Conservation (phyloP, 2,113 vertebrate genomes). For the Gadus chalcogrammus region DNA sequence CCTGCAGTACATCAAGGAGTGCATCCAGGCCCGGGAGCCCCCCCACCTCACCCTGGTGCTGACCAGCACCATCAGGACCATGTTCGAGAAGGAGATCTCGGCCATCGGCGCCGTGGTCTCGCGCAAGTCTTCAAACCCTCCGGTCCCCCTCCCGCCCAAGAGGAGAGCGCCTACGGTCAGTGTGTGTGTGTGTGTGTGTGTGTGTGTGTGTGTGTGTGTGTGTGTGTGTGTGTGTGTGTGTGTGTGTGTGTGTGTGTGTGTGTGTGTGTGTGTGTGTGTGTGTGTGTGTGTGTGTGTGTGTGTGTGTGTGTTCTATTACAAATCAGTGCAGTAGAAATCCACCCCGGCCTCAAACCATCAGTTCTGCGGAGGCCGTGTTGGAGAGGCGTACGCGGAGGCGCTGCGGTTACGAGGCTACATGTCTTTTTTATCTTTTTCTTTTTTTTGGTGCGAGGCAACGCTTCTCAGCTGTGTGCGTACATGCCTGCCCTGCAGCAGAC, state of each 20-base stretch:
- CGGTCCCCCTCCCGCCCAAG: slow-evolving; percentile 93
- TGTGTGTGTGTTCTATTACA: too few species aligned
- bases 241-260: not conserved
- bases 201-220: not conserved
- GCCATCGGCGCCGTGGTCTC: slow-evolving; percentile 83
- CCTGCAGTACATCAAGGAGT: slow-evolving; percentile 85
- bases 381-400: too few species aligned
- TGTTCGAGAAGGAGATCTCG: slow-evolving; percentile 91
- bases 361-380: too few species aligned
- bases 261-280: not conserved
- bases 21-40: slow-evolving; percentile 82
- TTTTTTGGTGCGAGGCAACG: too few species aligned
- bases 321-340: too few species aligned
- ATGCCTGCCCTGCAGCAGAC: not conserved
- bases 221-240: too few species aligned
- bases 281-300: not conserved
- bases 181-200: not conserved
- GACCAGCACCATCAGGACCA: slow-evolving; percentile 80
- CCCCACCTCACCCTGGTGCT: slow-evolving; percentile 90
- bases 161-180: slow-evolving; percentile 80
- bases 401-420: too few species aligned
- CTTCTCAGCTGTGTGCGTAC: not conserved
- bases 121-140: slow-evolving; percentile 83
- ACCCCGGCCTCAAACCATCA: too few species aligned
- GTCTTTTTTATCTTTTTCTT: too few species aligned